Percentiles rank a stretch among this genome's conserved stretches.
phyloP scores from a whole-genome alignment of 2,113 vertebrate species.

The Amphiprion percula region DNA sequence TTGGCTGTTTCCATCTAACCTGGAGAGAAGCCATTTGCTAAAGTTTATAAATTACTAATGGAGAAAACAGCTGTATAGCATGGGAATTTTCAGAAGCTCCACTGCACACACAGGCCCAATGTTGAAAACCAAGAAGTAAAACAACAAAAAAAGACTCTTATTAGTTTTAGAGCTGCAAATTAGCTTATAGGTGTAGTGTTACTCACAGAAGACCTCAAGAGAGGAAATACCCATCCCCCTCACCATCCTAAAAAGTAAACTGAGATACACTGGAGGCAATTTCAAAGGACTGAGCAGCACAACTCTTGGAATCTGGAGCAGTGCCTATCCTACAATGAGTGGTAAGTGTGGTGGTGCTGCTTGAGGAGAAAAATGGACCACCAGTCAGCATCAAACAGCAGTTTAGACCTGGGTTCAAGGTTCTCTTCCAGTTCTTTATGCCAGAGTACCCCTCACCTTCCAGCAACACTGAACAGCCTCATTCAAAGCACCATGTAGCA shows the following conservation, averaged over 20 bases:
- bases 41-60: conserved; percentile 54
- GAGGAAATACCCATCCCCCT: conserved; percentile 65
- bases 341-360: conserved; percentile 26
- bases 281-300: conserved; percentile 66
- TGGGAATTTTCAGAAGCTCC: conserved; percentile 5
- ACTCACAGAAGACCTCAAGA: conserved; percentile 53
- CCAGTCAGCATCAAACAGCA: conserved; percentile 46
- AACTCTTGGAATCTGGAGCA: conserved; percentile 61
- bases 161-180: conserved; percentile 74
- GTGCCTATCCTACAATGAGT: conserved; percentile 48
- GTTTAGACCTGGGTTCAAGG: conserved; percentile 40
- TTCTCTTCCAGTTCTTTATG: conserved; percentile 29
- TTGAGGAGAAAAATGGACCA: conserved; percentile 9
- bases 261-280: conserved; percentile 68
- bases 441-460: conserved; percentile 56
- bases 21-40: conserved; percentile 33
- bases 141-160: conserved; percentile 43
- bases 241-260: conserved; percentile 68
- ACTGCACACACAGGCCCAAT: conserved; percentile 8
- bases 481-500: conserved; percentile 62
- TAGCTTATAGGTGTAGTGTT: conserved; percentile 73
- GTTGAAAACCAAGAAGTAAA: conserved; percentile 56
- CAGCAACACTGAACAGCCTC: conserved; percentile 60
- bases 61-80: conserved; percentile 52
- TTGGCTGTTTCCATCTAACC: conserved; percentile 24